Percentiles rank a stretch among this genome's conserved stretches.
Evolutionary conservation across 2,888 invertebrate species (phyloP).

Genomic region (Mythimna ferrago): DNA sequence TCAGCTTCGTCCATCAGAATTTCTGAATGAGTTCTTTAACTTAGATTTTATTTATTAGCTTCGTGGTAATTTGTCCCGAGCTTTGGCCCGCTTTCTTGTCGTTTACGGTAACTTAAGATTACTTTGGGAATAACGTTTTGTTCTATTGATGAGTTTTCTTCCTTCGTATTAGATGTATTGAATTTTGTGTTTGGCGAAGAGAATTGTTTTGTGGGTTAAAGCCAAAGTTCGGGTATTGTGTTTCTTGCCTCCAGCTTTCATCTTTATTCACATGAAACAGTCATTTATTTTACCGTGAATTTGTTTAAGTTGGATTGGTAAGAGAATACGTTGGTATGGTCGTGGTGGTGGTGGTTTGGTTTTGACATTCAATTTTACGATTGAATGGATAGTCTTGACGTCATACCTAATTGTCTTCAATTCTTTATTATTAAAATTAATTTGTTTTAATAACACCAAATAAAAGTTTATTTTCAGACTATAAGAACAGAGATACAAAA

Average conservation of each 20-base stretch:
- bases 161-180: slow-evolving; percentile 28
- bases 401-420: no score
- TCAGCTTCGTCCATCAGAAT: slow-evolving; percentile 43
- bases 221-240: slow-evolving; percentile 39
- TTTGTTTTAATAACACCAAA: no score
- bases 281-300: slow-evolving; percentile 2
- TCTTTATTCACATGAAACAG: slow-evolving; percentile 8
- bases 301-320: neutral
- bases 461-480: no score
- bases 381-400: no score
- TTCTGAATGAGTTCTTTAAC: slow-evolving; percentile 37
- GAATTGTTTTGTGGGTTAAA: slow-evolving; percentile 28
- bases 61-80: slow-evolving; percentile 31
- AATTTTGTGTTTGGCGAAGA: slow-evolving; percentile 36
- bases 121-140: slow-evolving; percentile 47
- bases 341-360: no score
- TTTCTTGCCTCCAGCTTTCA: slow-evolving; percentile 11
- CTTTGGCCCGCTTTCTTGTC: slow-evolving; percentile 27
- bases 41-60: slow-evolving; percentile 39
- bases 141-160: slow-evolving; percentile 55
- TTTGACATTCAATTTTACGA: no score
- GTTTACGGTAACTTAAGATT: slow-evolving; percentile 54
- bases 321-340: neutral
- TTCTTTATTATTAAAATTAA: no score
- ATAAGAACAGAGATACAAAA: no score